These are phyloP conservation scores for Portunus trituberculatus DNA, from an alignment of 1,140 invertebrate genomes.

Conservation along the genomic window DNA sequence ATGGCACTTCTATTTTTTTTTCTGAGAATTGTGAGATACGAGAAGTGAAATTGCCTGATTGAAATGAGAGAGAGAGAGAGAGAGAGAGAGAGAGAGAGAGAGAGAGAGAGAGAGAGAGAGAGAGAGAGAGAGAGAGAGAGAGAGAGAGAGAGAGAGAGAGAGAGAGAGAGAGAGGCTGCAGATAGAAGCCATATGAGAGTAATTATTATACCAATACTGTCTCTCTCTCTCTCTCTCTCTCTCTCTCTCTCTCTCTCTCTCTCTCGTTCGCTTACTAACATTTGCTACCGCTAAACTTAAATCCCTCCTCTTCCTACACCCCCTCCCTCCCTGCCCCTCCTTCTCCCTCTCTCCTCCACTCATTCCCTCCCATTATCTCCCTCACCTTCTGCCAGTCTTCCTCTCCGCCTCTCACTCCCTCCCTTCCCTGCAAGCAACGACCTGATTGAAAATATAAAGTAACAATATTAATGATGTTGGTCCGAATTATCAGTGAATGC, in stretches of 20 bases:
- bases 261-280: neutral
- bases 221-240: too few relatives aligned
- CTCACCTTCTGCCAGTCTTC: neutral
- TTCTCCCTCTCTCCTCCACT: neutral
- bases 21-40: too few relatives aligned
- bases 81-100: neutral
- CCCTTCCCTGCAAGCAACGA: neutral
- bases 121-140: neutral
- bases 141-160: neutral
- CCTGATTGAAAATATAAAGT: too few relatives aligned
- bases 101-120: neutral
- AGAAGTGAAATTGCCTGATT: too few relatives aligned
- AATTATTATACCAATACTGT: too few relatives aligned
- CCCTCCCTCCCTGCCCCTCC: too few relatives aligned
- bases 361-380: neutral
- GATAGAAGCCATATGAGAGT: too few relatives aligned
- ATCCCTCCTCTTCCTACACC: neutral
- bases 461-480: too few relatives aligned
- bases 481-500: too few relatives aligned
- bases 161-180: too few relatives aligned
- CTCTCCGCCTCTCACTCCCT: neutral
- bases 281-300: too few relatives aligned
- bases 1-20: too few relatives aligned
- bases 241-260: neutral
- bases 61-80: neutral